phyloP scores from a whole-genome alignment of 2,113 vertebrate species.

The Leptodactylus fuscus region DNA sequence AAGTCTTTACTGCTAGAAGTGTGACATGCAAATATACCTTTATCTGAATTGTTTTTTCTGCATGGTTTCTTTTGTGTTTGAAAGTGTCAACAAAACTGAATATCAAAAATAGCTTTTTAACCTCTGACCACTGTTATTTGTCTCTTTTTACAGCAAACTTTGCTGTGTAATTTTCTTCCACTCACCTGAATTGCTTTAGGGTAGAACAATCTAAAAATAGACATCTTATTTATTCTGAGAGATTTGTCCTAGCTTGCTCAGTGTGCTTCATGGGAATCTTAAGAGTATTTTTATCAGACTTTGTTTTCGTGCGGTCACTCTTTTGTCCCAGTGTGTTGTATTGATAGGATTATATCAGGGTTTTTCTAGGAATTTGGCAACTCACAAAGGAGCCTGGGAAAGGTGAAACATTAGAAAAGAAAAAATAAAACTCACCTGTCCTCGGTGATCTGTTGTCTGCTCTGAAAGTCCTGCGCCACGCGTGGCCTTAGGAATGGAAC shows the following conservation, averaged over 20 bases:
- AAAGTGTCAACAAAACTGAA: constrained; percentile 13
- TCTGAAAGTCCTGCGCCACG: no score
- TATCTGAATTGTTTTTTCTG: not conserved
- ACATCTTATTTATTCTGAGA: not conserved
- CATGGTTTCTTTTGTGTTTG: constrained; percentile 34
- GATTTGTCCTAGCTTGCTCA: constrained; percentile 39
- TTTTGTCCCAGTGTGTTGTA: no score
- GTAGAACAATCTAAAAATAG: constrained; percentile 47
- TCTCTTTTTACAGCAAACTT: constrained; percentile 16
- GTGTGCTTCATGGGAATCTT: not conserved
- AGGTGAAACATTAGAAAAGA: no score
- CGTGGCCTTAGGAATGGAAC: no score
- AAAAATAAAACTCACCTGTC: no score
- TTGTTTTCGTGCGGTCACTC: constrained; percentile 32
- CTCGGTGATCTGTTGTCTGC: no score
- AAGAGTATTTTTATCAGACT: not conserved
- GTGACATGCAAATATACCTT: constrained; percentile 26
- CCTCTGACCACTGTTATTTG: constrained; percentile 22
- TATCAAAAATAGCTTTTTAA: constrained; percentile 33
- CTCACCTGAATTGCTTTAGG: constrained; percentile 56
- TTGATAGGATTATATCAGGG: no score
- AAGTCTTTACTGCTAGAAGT: constrained; percentile 2
- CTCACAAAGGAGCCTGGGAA: no score
- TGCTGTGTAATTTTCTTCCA: constrained; percentile 11
- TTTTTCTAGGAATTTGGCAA: no score